Conservation (phyloP, 2,888 invertebrate species). For the Tipula confusa region DNA sequence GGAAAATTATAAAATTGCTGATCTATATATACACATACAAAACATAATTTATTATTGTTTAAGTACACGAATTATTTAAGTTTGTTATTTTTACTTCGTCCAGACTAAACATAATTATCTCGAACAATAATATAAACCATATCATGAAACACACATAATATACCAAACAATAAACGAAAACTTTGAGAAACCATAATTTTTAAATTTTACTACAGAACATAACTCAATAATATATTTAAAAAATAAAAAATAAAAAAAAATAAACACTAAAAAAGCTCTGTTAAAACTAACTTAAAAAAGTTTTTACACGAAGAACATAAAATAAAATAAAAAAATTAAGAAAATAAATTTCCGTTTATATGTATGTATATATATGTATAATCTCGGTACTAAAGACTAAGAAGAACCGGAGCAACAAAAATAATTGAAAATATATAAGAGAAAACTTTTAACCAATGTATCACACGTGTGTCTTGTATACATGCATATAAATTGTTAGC, state of each 20-base stretch:
- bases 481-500: not conserved
- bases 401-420: not conserved
- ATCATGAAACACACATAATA: not conserved
- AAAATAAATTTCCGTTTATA: not conserved
- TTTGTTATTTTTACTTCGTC: not conserved
- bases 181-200: not conserved
- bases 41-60: not conserved
- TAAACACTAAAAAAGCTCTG: constrained; percentile 15
- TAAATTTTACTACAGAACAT: not conserved
- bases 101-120: not conserved
- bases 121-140: not conserved
- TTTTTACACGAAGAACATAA: not conserved
- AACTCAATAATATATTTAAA: constrained; percentile 8
- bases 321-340: not conserved
- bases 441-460: constrained; percentile 20
- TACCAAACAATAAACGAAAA: not conserved
- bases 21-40: not conserved
- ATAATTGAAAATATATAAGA: constrained; percentile 25
- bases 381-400: not conserved
- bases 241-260: not conserved
- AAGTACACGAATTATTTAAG: not conserved
- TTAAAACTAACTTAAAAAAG: constrained; percentile 25
- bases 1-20: not conserved
- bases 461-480: constrained; percentile 20
- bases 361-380: too few relatives aligned